A percentile compares a stretch with the other conserved stretches of the same genome.
Conservation (phyloP, 2,113 vertebrate genomes). For the Urocitellus parryii region DNA sequence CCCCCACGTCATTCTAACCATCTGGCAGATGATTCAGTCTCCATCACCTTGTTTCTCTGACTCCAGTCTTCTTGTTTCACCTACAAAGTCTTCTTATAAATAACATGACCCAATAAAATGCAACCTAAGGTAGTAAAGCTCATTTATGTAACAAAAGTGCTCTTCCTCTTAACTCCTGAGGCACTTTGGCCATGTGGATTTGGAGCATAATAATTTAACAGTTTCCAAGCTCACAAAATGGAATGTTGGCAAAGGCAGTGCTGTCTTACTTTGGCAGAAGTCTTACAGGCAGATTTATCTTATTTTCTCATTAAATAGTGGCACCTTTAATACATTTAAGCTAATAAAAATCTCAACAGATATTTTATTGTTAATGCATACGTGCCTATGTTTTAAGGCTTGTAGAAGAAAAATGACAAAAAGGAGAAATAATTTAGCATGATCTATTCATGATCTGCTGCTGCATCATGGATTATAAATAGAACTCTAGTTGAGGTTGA, state of each 20-base stretch:
- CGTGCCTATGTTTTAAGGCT: background rate
- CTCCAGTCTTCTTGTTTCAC: background rate
- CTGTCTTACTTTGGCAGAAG: background rate
- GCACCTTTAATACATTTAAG: background rate
- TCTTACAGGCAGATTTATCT: background rate
- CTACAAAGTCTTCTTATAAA: background rate
- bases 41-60: background rate
- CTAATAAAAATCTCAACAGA: background rate
- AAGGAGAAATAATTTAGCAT: background rate
- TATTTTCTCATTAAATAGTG: slow-evolving; percentile 12
- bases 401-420: background rate
- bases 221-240: background rate
- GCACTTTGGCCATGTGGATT: background rate
- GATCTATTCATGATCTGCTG: background rate
- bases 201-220: background rate
- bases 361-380: background rate
- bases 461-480: background rate
- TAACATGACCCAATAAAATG: background rate
- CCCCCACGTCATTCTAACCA: background rate
- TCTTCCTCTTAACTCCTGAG: background rate
- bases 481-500: background rate
- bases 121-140: background rate
- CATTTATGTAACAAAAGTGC: background rate
- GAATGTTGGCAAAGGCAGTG: background rate
- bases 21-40: background rate